Evolutionary conservation across 1,140 invertebrate genomes (phyloP), one percentile per base, ranked within the genome.

Genomic region (Ephestia elutella): DNA sequence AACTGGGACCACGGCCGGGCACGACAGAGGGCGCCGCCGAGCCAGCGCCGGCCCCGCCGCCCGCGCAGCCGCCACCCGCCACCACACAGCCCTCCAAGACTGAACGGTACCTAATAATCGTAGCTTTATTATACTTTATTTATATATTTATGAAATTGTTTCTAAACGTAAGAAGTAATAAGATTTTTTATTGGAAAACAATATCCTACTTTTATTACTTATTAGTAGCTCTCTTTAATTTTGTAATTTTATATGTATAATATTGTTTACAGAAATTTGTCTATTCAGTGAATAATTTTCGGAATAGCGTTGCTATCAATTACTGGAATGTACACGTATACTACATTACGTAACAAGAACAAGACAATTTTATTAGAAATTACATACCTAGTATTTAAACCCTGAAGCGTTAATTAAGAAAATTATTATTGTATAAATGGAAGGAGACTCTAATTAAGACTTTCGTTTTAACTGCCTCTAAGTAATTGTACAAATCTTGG

Each of bases 1-100:
- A 93, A 89, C 90, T 93, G 86, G 90, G 91, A 48, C 92, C 92
- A 38, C 85, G 92, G 59, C 89, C 91, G 51, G 70, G 90, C 44
- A 90, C 89, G 38, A 60, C 91, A 58, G 90, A 92, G 56, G 86
- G 90, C 0, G 82, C 85, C 49, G 74, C 80, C 9, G 90, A 91
- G 62, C 77, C 85, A 2, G 70, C 82, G 30, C 83, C 84, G 58
- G 73, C 87, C 19, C 80, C 89, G 49, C 78, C 87, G 5, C 78
- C 89, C 7, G 72, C 84, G 5, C 83, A 87, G 38, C 78, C 86
- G 0, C 75, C 81, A 30, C 72, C 87, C 17, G 68, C 86, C 0
- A 54, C 83, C 13, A 25, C 71, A 18, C 74, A 82, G 20, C 59
- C 80, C 19, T 53, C 74, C 20, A 89, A 89, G 66, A 76, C 84